These are phyloP conservation scores for Dasysyrphus tricinctus DNA, from an alignment of 2,888 invertebrate genomes.

Conservation along the genomic window DNA sequence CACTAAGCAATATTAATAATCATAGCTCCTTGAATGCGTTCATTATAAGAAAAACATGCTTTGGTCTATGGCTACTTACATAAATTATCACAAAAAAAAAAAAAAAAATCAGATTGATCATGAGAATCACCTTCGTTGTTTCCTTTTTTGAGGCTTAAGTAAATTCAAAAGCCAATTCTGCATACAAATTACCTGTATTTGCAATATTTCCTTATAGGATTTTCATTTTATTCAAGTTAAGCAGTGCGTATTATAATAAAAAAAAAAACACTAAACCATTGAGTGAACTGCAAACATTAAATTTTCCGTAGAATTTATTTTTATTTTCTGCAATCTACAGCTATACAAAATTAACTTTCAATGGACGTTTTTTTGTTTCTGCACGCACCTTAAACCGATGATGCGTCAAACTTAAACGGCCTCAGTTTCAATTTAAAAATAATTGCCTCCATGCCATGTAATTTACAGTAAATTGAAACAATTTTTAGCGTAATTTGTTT, in stretches of 20 bases:
- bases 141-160: not conserved
- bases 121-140: not conserved
- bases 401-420: slow-evolving; percentile 12
- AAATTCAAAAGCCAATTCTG: not conserved
- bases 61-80: too few relatives aligned
- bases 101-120: not conserved
- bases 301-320: not conserved
- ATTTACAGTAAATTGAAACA: slow-evolving; percentile 31
- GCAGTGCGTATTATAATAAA: not conserved
- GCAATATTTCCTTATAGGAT: slow-evolving; percentile 20
- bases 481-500: slow-evolving; percentile 2
- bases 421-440: slow-evolving; percentile 32
- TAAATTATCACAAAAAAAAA: too few relatives aligned
- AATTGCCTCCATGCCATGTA: slow-evolving; percentile 22
- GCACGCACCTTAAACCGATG: slow-evolving; percentile 29
- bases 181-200: slow-evolving; percentile 12
- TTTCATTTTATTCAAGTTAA: not conserved
- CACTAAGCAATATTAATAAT: too few relatives aligned
- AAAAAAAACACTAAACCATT: not conserved
- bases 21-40: too few relatives aligned
- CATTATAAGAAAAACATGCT: too few relatives aligned
- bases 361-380: not conserved
- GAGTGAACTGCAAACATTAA: not conserved
- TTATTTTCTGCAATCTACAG: not conserved
- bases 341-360: not conserved